A percentile compares a stretch with the other conserved stretches of the same genome.
These are phyloP conservation scores for Morelia viridis DNA, from an alignment of 2,797 vertebrate genomes.

Conservation along the genomic window DNA sequence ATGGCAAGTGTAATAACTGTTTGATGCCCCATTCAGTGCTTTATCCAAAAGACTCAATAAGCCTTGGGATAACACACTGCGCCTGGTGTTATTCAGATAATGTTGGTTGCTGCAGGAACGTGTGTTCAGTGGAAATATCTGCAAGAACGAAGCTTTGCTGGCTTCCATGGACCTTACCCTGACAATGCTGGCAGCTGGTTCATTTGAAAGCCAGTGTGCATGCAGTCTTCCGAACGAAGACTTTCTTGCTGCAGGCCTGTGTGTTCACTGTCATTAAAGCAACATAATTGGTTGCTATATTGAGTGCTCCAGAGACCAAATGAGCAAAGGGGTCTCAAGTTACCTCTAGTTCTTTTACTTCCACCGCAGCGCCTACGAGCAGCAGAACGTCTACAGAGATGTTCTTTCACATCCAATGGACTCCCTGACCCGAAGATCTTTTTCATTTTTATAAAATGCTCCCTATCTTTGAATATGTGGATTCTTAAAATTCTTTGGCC, in stretches of 20 bases:
- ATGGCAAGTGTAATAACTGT: not conserved
- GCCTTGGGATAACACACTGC: too few species aligned
- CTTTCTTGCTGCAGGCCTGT: too few species aligned
- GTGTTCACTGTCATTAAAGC: too few species aligned
- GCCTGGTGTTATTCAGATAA: too few species aligned
- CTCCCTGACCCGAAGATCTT: not conserved
- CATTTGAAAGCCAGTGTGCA: too few species aligned
- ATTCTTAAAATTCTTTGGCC: not conserved
- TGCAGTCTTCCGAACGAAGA: too few species aligned
- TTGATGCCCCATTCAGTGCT: not conserved
- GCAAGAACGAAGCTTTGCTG: too few species aligned
- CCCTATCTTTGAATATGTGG: not conserved
- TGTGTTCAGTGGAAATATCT: too few species aligned
- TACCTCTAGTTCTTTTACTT: not conserved
- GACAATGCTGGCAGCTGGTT: too few species aligned
- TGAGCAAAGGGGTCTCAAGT: not conserved
- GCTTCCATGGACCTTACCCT: too few species aligned
- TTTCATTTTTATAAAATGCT: not conserved
- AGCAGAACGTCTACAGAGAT: not conserved
- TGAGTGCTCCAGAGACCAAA: not conserved
- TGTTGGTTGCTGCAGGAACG: too few species aligned
- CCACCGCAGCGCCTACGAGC: not conserved
- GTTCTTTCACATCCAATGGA: not conserved
- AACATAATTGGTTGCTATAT: not conserved
- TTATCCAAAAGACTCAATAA: not conserved